These are phyloP conservation scores for Lasiurus borealis DNA, from an alignment of 2,113 vertebrate species.

Conservation along the genomic window DNA sequence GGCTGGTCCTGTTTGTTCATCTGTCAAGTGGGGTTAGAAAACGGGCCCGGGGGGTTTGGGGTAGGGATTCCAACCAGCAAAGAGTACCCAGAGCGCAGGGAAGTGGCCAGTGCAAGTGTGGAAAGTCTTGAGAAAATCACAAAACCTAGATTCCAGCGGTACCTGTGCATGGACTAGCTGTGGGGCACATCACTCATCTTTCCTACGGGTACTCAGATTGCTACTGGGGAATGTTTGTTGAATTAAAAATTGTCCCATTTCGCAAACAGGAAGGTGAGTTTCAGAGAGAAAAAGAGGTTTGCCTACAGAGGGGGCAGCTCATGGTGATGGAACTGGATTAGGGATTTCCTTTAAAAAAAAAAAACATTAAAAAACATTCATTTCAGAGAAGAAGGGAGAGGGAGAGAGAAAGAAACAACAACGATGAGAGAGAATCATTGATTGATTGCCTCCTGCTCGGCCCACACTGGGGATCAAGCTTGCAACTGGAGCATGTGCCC, in stretches of 20 bases:
- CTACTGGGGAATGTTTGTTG: constrained; percentile 2
- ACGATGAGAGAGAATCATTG: too few species aligned
- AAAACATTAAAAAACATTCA: too few species aligned
- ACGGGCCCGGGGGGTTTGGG: not conserved
- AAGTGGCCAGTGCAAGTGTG: not conserved
- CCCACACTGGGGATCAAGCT: too few species aligned
- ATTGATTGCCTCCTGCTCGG: too few species aligned
- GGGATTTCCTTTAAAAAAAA: not conserved
- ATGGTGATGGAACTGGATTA: not conserved
- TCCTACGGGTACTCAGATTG: not conserved
- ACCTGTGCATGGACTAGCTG: not conserved
- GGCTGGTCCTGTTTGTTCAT: not conserved
- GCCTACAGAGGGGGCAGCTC: not conserved
- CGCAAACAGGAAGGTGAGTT: not conserved
- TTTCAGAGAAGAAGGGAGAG: too few species aligned
- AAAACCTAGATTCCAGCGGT: not conserved
- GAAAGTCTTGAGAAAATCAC: not conserved
- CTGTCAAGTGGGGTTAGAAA: constrained; percentile 55
- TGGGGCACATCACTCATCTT: not conserved
- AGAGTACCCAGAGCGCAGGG: not conserved
- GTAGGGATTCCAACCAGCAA: not conserved
- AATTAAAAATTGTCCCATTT: constrained; percentile 34
- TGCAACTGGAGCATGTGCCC: too few species aligned
- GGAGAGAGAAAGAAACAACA: too few species aligned
- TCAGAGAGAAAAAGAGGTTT: not conserved